Evolutionary conservation across 2,113 vertebrate species (phyloP), one percentile per base, ranked within the genome.

Genomic region (Microcebus tavaratra): DNA sequence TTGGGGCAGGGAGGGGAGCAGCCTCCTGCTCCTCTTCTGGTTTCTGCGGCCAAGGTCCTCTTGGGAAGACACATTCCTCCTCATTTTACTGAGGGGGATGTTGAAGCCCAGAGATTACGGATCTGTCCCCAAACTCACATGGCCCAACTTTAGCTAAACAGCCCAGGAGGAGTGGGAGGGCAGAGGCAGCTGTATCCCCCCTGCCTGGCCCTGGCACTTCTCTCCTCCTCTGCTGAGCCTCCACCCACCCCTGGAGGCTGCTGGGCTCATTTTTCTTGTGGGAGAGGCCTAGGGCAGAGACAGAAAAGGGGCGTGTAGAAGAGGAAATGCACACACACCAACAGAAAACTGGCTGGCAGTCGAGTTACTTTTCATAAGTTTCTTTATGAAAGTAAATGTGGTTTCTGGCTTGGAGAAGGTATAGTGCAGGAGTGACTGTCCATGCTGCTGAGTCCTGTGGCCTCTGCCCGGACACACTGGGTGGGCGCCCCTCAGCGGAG

Each of bases 371-470:
- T 98, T 97, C 85, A 97, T 67, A 97, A 95, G 96, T 98, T 99
- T 99, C 97, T 99, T 99, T 99, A 99, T 98, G 98, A 99, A 99
- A 98, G 97, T 98, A 98, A 97, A 97, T 97, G 98, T 98, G 86
- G 89, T 92, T 98, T 98, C 98, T 98, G 96, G 88, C 97, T 90
- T 92, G 31, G 91, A 97, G 96, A 92, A 97, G 91, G 85, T 81
- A 95, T 95, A 98, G 98, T 98, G 98, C 98, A 98, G 98, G 98
- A 98, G 96, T 96, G 95, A 98, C 93, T 97, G 93, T 98, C 98
- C 97, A 93, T 97, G 98, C 98, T 98, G 96, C 98, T 98, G 97
- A 98, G 95, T 97, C 97, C 80, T 1, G 14, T 17, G 67, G 93
- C 59, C 27, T 59, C 65, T 3, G 15, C 3, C 42, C 53, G 27